Evolutionary conservation across 2,113 vertebrate species (phyloP), one percentile per base, ranked within the genome.

Genomic region (Procavia capensis): DNA sequence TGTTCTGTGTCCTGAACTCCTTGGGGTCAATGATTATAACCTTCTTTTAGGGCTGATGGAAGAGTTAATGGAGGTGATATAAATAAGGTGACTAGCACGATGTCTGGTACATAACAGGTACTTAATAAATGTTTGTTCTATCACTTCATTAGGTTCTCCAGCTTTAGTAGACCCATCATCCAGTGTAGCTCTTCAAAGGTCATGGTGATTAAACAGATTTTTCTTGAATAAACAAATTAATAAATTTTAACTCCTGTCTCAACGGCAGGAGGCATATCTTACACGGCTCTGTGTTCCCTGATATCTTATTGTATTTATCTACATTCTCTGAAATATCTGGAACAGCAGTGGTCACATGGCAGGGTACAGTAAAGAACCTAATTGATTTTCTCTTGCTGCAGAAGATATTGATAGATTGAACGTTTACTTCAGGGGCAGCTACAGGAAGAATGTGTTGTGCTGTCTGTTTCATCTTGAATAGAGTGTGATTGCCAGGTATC

Each of bases 351-450:
- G 70, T 91, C 93, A 95, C 27, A 24, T 80, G 63, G 31, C 50
- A 90, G 31, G 61, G 41, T 81, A 92, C 19, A 92, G 66, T 90
- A 88, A 93, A 90, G 80, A 95, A 88, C 45, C 54, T 84, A 86
- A 66, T 27, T 85, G 92, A 93, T 88, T 87, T 96, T 95, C 45
- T 95, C 34, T 85, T 68, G 57, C 86, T 88, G 76, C 17, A 78
- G 93, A 96, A 54, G 59, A 93, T 92, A 89, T 75, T 87, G 93
- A 84, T 75, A 94, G 91, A 61, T 36, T 94, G 64, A 95, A 93
- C 16, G 76, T 86, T 91, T 84, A 89, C 90, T 80, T 95, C 87
- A 92, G 90, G 20, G 84, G 45, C 76, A 90, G 80, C 76, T 63
- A 50, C 8, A 89, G 90, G 76, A 96, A 91, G 70, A 59, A 41